Evolutionary conservation across 2,888 invertebrate species (phyloP), one percentile per base, ranked within the genome.

Genomic region (Erebia ligea): DNA sequence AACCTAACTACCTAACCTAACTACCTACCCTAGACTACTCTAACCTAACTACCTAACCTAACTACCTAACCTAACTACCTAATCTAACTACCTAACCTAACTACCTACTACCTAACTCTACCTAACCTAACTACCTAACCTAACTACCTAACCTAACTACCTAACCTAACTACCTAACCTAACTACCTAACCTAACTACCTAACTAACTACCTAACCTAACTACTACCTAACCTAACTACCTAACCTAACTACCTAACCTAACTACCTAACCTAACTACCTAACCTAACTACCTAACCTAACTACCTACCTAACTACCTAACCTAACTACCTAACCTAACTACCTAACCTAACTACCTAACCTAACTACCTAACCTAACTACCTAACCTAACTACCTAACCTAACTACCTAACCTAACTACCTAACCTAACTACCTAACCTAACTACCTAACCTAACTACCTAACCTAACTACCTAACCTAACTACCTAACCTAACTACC

Each of bases 201-300:
- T 74, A 76, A 74, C 74, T 21, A 1, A 2, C 21, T n/a, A n/a
- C 21, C 21, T 21, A 21, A 21, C 21, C 21, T 21, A 21, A 48
- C 48, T 13, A n/a, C 71, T 74, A 15, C 48, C 48, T 48, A 15
- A 48, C 48, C 48, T 48, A 48, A 73, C 73, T 74, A 70, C 76
- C 74, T 73, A 75, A 75, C 73, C 75, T 74, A 72, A 74, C 72
- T 72, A 73, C 73, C 74, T 74, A 68, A 73, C 72, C 73, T 72
- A 72, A 74, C 72, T 72, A 74, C 17, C 54, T n/a, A 17, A 54
- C 54, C n/a, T n/a, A 54, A 17, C 54, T 5, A 1, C 17, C 54
- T 17, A n/a, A 54, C 17, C n/a, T 54, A 17, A 17, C 17, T 17
- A 1, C 54, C 17, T n/a, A n/a, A 54, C 17, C 54, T 17, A n/a